phyloP scores from a whole-genome alignment of 2,113 vertebrate species.

The Echinops telfairi region DNA sequence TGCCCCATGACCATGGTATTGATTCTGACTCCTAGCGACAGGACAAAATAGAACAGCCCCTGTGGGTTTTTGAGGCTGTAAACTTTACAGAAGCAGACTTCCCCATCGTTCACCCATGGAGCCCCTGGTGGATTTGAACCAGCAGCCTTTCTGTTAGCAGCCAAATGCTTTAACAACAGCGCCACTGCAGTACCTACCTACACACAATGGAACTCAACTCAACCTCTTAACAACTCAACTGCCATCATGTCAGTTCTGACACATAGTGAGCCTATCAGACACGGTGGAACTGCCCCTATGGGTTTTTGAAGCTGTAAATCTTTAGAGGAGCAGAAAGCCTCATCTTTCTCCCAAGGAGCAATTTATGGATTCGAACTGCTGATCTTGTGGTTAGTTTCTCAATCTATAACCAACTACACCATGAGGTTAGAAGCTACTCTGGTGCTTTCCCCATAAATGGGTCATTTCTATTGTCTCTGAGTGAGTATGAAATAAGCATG shows the following conservation, averaged over 20 bases:
- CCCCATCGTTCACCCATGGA: neutral
- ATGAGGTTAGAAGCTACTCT: neutral
- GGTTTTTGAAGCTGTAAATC: too few relatives aligned
- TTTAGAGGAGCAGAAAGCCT: too few relatives aligned
- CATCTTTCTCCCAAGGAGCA: too few relatives aligned
- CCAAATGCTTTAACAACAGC: neutral
- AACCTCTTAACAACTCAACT: too few relatives aligned
- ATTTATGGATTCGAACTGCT: too few relatives aligned
- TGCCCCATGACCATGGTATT: neutral
- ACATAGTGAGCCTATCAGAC: too few relatives aligned
- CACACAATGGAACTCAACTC: neutral
- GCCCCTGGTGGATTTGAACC: neutral
- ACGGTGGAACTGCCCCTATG: too few relatives aligned
- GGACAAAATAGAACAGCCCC: neutral
- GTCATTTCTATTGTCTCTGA: neutral
- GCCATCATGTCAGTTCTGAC: too few relatives aligned
- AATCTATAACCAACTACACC: too few relatives aligned
- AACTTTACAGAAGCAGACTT: neutral
- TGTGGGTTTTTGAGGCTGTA: neutral
- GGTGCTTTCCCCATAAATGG: neutral
- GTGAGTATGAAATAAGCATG: neutral
- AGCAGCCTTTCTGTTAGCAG: neutral
- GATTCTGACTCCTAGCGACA: neutral
- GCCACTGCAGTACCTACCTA: fast-evolving
- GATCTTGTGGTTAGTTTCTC: too few relatives aligned